Evolutionary conservation across 2,888 invertebrate genomes (phyloP), one percentile per base, ranked within the genome.

Genomic region (Pheosia gnoma): DNA sequence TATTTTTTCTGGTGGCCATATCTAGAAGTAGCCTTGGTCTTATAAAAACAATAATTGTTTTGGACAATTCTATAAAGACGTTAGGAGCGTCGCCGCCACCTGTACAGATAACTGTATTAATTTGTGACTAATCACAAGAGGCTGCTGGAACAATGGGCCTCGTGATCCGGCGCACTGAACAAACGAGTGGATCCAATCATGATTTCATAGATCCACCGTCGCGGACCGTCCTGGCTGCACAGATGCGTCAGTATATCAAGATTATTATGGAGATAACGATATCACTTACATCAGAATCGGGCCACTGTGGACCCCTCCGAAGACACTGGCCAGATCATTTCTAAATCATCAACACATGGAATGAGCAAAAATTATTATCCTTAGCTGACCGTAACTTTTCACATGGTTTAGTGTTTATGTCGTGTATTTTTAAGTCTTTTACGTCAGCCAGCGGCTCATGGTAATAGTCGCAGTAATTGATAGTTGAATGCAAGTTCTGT

Each of bases 151-250:
- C 53, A 53, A 39, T 55, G 4, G 39, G n/a, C 39, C 39, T 39
- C 55, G 39, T 55, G 7, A 39, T 39, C 13, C 55, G 49, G 62
- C 59, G 65, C 56, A 51, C 61, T 37, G 49, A 57, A 60, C 63
- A 59, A 55, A 56, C 61, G 60, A 68, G 59, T 71, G 72, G 58
- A 69, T 71, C 72, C 56, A 71, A 71, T 71, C 71, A 71, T 63
- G 58, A 62, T 66, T 71, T 66, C 63, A 71, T 62, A 71, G 61
- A 66, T 47, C 63, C 66, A 66, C 59, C 58, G 41, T 45, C 36
- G 56, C 53, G 61, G 66, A 63, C 66, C 58, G 60, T 43, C 11
- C 3, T 3, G 58, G 37, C 66, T 59, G 62, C 66, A 62, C 68
- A 62, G 61, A 52, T 45, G 43, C 55, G 57, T 55, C 60, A 59